Conservation (phyloP, 2,113 vertebrate species). For the Calyptomena viridis region DNA sequence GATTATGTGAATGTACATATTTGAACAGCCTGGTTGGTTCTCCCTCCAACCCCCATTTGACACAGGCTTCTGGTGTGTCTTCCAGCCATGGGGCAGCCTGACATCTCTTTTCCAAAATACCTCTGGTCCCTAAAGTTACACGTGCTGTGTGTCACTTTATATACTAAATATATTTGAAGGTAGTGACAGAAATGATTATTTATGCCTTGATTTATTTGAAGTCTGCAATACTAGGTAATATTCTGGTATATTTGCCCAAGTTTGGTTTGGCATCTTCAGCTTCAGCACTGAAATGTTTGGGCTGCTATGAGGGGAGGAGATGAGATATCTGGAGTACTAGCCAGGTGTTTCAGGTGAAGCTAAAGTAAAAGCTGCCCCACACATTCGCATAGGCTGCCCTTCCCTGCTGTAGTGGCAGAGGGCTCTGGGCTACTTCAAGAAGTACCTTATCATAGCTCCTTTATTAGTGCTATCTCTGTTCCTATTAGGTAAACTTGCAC, state of each 20-base stretch:
- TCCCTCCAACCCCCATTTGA: background rate
- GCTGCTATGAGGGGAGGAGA: background rate
- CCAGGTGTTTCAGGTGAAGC: background rate
- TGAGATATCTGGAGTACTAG: rapidly evolving
- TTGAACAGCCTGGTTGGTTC: background rate
- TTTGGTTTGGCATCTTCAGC: background rate
- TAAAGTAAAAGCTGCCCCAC: background rate
- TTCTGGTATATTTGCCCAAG: background rate
- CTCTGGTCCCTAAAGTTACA: background rate
- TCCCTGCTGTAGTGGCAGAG: background rate
- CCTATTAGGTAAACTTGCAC: background rate
- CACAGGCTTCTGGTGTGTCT: background rate
- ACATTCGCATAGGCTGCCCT: background rate
- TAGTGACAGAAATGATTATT: background rate
- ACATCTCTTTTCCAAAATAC: background rate
- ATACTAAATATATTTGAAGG: background rate
- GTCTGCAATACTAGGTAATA: background rate
- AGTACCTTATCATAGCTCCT: background rate
- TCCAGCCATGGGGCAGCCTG: background rate
- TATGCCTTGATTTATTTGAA: background rate
- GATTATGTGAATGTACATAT: background rate
- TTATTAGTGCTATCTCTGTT: background rate
- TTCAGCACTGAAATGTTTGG: background rate
- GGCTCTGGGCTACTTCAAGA: background rate
- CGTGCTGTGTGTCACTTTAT: background rate